phyloP scores from a whole-genome alignment of 2,113 vertebrate genomes.

The Piprites chloris region DNA sequence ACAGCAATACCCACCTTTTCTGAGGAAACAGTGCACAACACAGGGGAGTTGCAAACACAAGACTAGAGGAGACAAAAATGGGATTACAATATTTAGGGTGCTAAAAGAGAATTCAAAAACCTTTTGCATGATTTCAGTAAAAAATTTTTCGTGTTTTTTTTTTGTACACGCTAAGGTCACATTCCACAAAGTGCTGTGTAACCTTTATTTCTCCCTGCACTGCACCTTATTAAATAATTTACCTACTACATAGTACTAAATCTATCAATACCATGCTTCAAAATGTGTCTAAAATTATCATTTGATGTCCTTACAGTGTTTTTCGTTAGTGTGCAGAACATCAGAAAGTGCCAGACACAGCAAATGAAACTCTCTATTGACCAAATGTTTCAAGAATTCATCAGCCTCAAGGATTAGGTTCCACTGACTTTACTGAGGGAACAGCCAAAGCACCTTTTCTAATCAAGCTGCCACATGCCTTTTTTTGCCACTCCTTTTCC shows the following conservation, averaged over 20 bases:
- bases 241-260: neutral
- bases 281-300: neutral
- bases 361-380: neutral
- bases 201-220: neutral
- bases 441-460: neutral
- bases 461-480: neutral
- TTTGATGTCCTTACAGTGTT: neutral
- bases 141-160: neutral
- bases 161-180: neutral
- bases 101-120: neutral
- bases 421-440: neutral
- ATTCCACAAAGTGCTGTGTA: neutral
- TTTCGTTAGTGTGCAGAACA: neutral
- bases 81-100: neutral
- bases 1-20: slow-evolving; percentile 83
- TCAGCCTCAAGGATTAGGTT: neutral
- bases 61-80: slow-evolving; percentile 71
- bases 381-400: neutral
- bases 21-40: slow-evolving; percentile 98
- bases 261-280: neutral
- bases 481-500: neutral
- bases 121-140: neutral
- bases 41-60: slow-evolving; percentile 95
- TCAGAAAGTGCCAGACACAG: neutral
- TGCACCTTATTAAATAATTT: neutral